Conservation (phyloP, 2,888 invertebrate species). For the Nowickia ferox region DNA sequence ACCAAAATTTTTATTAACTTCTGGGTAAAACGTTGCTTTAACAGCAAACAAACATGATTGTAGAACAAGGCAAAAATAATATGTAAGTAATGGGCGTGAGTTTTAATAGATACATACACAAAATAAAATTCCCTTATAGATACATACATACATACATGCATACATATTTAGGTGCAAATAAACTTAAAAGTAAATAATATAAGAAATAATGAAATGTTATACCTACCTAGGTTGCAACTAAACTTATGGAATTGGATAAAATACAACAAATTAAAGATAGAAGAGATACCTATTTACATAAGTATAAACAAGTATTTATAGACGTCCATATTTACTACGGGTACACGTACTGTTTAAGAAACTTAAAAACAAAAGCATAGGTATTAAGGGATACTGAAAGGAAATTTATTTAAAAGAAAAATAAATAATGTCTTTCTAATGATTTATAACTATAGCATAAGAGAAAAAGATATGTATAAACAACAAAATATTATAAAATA, state of each 20-base stretch:
- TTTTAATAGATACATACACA: constrained; percentile 67
- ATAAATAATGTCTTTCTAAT: too few species aligned
- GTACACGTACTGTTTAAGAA: too few species aligned
- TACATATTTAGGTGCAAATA: constrained; percentile 1
- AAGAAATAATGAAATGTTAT: too few species aligned
- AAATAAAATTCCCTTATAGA: constrained; percentile 36
- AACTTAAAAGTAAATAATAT: not conserved
- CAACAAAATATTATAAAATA: too few species aligned
- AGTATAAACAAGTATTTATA: not conserved
- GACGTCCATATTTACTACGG: not conserved
- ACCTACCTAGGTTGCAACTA: too few species aligned
- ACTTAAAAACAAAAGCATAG: too few species aligned
- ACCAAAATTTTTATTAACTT: not conserved
- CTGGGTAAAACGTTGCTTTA: not conserved
- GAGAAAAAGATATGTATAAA: too few species aligned
- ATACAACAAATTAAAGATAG: not conserved
- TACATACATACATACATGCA: not conserved
- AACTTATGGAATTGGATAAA: too few species aligned
- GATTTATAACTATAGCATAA: not conserved
- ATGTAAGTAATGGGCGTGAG: constrained; percentile 63
- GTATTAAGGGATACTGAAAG: too few species aligned
- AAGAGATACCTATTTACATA: not conserved
- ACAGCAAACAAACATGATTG: constrained; percentile 30
- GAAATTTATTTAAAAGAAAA: too few species aligned
- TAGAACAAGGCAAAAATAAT: constrained; percentile 44